Base-by-base conservation (phyloP, 2,888 invertebrate genomes). In the Netelia melanura region DNA sequence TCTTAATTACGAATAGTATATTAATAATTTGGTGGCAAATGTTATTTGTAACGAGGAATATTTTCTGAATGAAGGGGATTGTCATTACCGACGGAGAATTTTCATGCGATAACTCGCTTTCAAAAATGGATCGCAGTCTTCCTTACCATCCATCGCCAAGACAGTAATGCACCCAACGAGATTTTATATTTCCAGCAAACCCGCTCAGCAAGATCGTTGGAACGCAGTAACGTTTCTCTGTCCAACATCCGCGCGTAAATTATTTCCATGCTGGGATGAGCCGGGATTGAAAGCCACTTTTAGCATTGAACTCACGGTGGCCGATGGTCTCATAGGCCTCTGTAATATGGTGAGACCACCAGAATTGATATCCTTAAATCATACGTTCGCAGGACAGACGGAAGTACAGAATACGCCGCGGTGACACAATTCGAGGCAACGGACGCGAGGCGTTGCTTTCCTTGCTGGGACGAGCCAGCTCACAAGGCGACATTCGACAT, bases 391-490 rank as follows among this genome's bases (percentile, higher is more conserved):
- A 96, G 96, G 81, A 94, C 96, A 30, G 94, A 95, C 72, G 98
- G 98, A 10, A 97, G 97, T 87, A 97, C 97, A 91, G 95, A 97
- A 76, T 97, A 96, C 92, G 97, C 97, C 44, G 98, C 98, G 52
- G 98, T 98, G 83, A 98, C 98, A 75, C 98, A 98, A 94, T 99
- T 98, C 93, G 97, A 98, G 93, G 95, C 98, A 0, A 98, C 97
- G 2, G 97, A 98, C 94, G 99, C 99, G 6, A 95, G 99, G 79
- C 95, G 97, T 89, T 98, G 98, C 92, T 99, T 99, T 92, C 99
- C 99, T 2, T 99, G 99, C 94, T 99, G 98, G 98, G 99, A 99
- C 94, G 99, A 99, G 94, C 99, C 99, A 9, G 98, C 98, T 11
- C 96, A 98, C 85, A 99, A 99, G 94, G 98, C 99, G 1, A 98